Conservation (phyloP, 2,797 vertebrate genomes). For the Pogonophryne albipinna region DNA sequence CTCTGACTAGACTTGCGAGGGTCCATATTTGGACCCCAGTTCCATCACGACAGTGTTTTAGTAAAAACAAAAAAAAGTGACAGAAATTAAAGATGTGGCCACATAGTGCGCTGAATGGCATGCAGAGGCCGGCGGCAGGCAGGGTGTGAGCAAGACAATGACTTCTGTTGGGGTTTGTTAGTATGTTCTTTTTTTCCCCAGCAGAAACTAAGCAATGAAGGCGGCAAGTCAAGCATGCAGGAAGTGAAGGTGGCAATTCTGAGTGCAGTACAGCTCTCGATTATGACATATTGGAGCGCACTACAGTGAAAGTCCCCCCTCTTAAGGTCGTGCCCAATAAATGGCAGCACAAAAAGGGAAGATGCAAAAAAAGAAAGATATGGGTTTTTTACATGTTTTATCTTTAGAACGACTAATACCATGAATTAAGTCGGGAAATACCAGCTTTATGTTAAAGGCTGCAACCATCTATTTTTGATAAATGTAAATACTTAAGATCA, state of each 20-base stretch:
- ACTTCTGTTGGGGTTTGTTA: constrained; percentile 5
- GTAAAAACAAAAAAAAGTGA: constrained; percentile 74
- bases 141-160: constrained; percentile 17
- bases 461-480: background rate
- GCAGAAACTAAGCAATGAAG: constrained; percentile 20
- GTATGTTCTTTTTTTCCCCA: background rate
- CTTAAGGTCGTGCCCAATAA: constrained; percentile 6
- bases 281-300: background rate
- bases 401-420: background rate
- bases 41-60: constrained; percentile 78
- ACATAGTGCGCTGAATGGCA: constrained; percentile 45
- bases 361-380: constrained; percentile 8
- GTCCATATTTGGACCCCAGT: constrained; percentile 75
- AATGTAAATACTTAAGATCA: constrained; percentile 4
- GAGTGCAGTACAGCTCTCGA: background rate
- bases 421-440: background rate
- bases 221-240: constrained; percentile 44
- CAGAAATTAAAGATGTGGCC: constrained; percentile 74
- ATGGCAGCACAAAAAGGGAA: background rate
- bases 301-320: background rate
- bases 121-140: constrained; percentile 29
- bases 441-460: constrained; percentile 1
- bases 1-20: constrained; percentile 79
- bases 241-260: background rate
- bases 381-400: background rate